phyloP scores from a whole-genome alignment of 2,113 vertebrate genomes.

The Paracanthobrama guichenoti region DNA sequence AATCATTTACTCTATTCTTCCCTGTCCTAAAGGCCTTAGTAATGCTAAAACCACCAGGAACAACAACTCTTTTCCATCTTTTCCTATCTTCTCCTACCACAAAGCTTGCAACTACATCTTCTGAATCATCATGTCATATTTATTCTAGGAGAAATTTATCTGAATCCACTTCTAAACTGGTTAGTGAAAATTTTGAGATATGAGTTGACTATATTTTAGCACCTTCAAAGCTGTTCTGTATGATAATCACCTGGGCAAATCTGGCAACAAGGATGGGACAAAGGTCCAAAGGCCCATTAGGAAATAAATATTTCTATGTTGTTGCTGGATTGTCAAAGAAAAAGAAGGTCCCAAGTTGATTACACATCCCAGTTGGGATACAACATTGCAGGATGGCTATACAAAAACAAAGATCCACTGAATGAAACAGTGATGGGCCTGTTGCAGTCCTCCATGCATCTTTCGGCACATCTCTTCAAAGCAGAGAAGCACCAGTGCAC shows the following conservation, averaged over 20 bases:
- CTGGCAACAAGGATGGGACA: constrained; percentile 24
- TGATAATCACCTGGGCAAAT: background rate
- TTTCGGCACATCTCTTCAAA: constrained; percentile 74
- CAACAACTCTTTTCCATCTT: constrained; percentile 84
- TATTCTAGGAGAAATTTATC: constrained; percentile 83
- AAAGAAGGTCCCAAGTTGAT: background rate
- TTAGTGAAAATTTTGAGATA: constrained; percentile 82
- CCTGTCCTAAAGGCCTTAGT: constrained; percentile 80
- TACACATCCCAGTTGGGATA: constrained; percentile 71
- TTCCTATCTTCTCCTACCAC: background rate
- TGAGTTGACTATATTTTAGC: background rate
- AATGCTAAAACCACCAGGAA: constrained; percentile 84
- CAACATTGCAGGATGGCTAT: constrained; percentile 77
- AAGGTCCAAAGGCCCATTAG: constrained; percentile 48
- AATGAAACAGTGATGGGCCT: constrained; percentile 81
- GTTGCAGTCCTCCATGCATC: constrained; percentile 80
- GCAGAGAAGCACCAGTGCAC: constrained; percentile 53
- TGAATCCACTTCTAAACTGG: constrained; percentile 86
- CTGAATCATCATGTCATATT: constrained; percentile 11
- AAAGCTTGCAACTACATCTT: background rate
- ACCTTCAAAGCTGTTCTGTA: background rate
- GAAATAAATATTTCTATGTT: background rate
- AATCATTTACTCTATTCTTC: background rate
- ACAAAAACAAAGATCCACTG: constrained; percentile 83
- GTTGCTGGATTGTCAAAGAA: background rate